phyloP scores from a whole-genome alignment of 1,140 invertebrate genomes.

The Pinna nobilis region DNA sequence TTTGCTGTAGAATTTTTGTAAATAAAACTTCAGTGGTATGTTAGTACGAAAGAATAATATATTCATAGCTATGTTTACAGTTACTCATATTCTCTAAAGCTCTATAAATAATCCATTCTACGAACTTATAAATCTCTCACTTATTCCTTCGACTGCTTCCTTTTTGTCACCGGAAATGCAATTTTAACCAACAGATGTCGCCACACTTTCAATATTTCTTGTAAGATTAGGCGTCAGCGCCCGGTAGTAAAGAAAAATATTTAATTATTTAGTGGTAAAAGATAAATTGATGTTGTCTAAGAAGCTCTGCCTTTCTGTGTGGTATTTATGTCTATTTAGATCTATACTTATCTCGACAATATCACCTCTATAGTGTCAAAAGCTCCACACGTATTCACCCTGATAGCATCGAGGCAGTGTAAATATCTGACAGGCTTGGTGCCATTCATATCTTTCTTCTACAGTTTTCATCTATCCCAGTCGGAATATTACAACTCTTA shows the following conservation, averaged over 20 bases:
- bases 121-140: too few species aligned
- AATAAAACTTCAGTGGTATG: too few species aligned
- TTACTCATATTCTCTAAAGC: too few species aligned
- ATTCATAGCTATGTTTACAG: too few species aligned
- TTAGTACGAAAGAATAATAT: too few species aligned
- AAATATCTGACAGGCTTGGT: conserved; percentile 2
- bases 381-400: conserved; percentile 12
- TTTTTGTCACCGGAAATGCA: too few species aligned
- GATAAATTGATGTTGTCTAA: conserved; percentile 2
- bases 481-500: neutral
- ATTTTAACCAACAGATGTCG: conserved; percentile 13
- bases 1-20: too few species aligned
- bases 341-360: conserved; percentile 14
- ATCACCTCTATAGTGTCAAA: conserved; percentile 8
- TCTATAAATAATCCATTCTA: too few species aligned
- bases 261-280: neutral
- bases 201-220: conserved; percentile 15
- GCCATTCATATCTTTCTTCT: neutral
- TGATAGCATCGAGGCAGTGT: conserved; percentile 7
- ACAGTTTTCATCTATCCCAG: neutral
- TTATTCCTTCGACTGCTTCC: too few species aligned
- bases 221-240: neutral
- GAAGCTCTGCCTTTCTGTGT: conserved; percentile 6
- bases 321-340: conserved; percentile 9
- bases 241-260: conserved; percentile 14